Evolutionary conservation across 2,113 vertebrate genomes (phyloP), one percentile per base, ranked within the genome.

Genomic region (Chrysochloris asiatica): DNA sequence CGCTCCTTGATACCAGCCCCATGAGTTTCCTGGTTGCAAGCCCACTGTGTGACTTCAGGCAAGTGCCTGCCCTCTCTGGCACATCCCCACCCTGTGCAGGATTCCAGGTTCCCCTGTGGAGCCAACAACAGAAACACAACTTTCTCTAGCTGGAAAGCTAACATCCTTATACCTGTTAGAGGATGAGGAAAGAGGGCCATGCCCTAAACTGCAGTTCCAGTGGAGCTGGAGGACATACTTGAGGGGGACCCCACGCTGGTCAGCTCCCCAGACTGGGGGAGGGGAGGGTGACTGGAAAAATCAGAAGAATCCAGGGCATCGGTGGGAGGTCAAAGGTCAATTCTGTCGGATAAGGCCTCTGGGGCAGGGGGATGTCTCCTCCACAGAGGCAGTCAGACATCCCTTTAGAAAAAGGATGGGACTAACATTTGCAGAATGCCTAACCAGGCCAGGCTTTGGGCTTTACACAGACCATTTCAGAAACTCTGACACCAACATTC

Each of bases 1-100:
- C 11, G 36, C 48, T 82, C 2, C 76, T 38, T 43, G 30, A 71
- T 17, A n/a, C 28, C 4, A 1, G 43, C 69, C 65, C 6, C 21
- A 4, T 26, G 41, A n/a, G n/a, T n/a, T n/a, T 12, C 56, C 41
- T 41, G 9, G 41, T 0, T 0, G 17, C n/a, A 48, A 36, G 47
- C 12, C 52, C 47, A 3, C 75, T 36, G 63, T 28, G 38, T n/a
- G 47, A n/a, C 81, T 16, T 63, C 4, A 0, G 91, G 56, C 52
- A 50, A 14, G 38, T 4, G 36, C 45, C 59, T 86, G 45, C 54
- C 67, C 14, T 81, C 73, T 47, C 76, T 76, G 67, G 72, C 30
- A 11, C n/a, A 1, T 3, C 22, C 52, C 50, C 19, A 65, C 26
- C 6, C 33, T 9, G 33, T 22, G 22, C 22, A 38, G 14, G 26